A percentile compares a stretch with the other conserved stretches of the same genome.
phyloP scores from a whole-genome alignment of 2,888 invertebrate species.

The Cephus pygmeus region DNA sequence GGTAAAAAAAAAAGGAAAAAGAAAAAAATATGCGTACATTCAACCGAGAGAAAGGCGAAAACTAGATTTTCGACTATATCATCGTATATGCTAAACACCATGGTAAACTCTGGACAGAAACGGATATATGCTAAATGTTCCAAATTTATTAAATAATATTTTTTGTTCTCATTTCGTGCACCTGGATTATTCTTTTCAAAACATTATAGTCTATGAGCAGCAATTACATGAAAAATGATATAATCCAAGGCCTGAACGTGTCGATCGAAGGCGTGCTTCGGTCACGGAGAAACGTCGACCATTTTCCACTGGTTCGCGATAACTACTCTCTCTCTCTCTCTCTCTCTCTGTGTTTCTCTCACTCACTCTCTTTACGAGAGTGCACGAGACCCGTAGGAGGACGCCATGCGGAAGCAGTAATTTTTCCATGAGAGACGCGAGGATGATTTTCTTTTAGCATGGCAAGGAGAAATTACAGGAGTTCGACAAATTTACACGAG shows the following conservation, averaged over 20 bases:
- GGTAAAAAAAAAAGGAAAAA: background rate
- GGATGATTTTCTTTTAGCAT: background rate
- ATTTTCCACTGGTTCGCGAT: constrained; percentile 18
- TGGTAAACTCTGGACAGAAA: background rate
- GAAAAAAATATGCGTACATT: background rate
- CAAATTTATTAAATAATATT: background rate
- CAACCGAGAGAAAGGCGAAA: background rate
- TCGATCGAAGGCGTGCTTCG: background rate
- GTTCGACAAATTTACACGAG: background rate
- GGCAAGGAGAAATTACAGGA: background rate
- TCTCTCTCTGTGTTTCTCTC: constrained; percentile 18
- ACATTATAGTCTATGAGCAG: background rate
- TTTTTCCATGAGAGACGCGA: background rate
- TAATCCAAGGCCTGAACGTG: background rate
- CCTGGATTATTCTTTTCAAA: background rate
- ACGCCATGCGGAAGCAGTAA: background rate
- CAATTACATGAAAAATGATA: background rate
- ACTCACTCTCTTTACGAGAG: constrained; percentile 11
- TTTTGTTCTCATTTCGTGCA: background rate
- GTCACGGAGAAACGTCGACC: constrained; percentile 1
- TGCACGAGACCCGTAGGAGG: background rate
- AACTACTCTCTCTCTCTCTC: constrained; percentile 24
- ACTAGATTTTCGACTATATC: background rate
- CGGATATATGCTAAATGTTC: background rate
- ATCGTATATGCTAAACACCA: background rate